These are phyloP conservation scores for Cromileptes altivelis DNA, from an alignment of 2,113 vertebrate species.

Conservation along the genomic window DNA sequence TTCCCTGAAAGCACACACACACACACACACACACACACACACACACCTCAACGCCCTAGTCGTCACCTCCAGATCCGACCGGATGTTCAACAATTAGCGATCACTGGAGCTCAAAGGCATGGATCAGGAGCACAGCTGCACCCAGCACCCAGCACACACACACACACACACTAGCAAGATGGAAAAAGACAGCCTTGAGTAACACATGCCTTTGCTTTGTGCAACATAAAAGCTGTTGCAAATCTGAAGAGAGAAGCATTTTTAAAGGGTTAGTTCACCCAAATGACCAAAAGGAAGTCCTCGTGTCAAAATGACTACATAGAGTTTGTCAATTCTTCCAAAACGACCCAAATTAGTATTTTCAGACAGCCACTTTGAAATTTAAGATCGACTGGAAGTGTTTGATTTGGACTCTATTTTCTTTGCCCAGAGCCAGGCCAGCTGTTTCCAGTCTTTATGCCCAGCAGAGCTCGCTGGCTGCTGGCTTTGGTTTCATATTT, in stretches of 20 bases:
- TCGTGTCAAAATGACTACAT: not conserved
- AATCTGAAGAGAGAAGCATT: not conserved
- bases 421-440: no score
- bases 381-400: not conserved
- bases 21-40: slow-evolving; percentile 27
- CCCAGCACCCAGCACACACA: not conserved
- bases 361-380: not conserved
- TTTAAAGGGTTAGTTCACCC: slow-evolving; percentile 1
- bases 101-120: slow-evolving; percentile 48
- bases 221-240: not conserved
- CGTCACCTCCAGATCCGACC: slow-evolving; percentile 52
- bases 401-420: not conserved
- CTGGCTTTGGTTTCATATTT: not conserved
- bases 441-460: not conserved
- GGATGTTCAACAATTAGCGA: slow-evolving; percentile 56
- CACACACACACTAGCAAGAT: not conserved
- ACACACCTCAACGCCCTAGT: slow-evolving; percentile 13
- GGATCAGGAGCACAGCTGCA: slow-evolving; percentile 52
- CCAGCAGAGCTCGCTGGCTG: not conserved
- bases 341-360: not conserved
- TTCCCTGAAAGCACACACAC: slow-evolving; percentile 37
- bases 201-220: slow-evolving; percentile 7
- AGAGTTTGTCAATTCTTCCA: not conserved
- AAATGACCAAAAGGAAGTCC: not conserved
- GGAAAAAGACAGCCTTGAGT: not conserved